A percentile compares a stretch with the other conserved stretches of the same genome.
Evolutionary conservation across 2,113 vertebrate species (phyloP).

Genomic region (Antechinus stuartii): DNA sequence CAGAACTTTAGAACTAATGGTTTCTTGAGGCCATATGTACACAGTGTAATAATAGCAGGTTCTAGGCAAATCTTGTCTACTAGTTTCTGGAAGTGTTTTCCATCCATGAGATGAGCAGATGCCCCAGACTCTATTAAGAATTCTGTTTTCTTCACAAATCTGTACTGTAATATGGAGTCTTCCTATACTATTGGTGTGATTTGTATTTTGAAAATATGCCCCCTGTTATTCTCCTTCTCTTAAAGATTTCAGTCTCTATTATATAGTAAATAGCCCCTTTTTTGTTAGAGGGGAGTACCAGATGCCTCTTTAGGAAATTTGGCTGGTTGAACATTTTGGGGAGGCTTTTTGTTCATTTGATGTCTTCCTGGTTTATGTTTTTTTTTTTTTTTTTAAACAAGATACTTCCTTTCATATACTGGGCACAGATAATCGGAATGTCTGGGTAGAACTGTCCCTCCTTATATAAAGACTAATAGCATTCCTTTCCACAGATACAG

Average conservation of each 20-base stretch:
- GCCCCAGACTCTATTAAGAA: constrained; percentile 79
- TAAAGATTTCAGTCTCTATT: constrained; percentile 57
- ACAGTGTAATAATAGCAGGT: constrained; percentile 80
- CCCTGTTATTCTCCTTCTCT: constrained; percentile 68
- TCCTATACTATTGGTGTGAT: constrained; percentile 61
- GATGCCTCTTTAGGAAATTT: constrained; percentile 59
- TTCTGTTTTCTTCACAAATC: constrained; percentile 82
- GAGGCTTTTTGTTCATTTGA: constrained; percentile 57
- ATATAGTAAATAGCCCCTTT: constrained; percentile 37
- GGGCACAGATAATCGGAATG: background rate
- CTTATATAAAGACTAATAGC: background rate
- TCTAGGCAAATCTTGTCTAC: constrained; percentile 79
- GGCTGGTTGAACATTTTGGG: constrained; percentile 46
- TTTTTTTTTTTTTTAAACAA: background rate
- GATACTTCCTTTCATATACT: constrained; percentile 48
- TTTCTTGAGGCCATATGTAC: constrained; percentile 81
- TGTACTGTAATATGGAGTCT: constrained; percentile 72
- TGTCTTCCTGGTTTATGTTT: constrained; percentile 51
- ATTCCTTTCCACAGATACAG: background rate
- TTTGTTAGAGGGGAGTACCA: constrained; percentile 55
- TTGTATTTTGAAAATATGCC: constrained; percentile 69
- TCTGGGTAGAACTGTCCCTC: background rate
- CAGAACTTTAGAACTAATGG: constrained; percentile 81
- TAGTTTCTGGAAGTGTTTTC: constrained; percentile 79
- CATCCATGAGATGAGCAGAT: constrained; percentile 79